Evolutionary conservation across 2,113 vertebrate species (phyloP).

Genomic region (Megaceryle torquata): DNA sequence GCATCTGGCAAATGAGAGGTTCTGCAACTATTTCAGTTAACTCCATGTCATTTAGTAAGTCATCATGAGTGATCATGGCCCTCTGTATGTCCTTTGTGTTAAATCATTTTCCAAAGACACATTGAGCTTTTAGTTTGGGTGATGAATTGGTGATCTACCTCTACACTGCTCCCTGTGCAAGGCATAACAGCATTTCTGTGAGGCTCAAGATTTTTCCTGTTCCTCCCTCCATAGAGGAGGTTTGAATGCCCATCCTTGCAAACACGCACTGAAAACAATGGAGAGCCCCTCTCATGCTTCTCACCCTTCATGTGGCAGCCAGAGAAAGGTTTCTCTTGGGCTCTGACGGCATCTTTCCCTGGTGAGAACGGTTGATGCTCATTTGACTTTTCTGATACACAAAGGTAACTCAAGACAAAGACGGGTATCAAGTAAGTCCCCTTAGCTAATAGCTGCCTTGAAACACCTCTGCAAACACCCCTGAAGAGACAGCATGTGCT

Average conservation of each 20-base stretch:
- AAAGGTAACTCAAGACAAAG: background rate
- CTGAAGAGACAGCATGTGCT: background rate
- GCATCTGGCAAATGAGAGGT: background rate
- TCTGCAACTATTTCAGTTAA: background rate
- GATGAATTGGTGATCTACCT: background rate
- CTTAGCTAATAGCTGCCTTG: background rate
- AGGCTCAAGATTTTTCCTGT: background rate
- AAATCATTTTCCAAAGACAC: background rate
- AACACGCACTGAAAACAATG: accelerated
- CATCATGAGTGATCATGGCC: background rate
- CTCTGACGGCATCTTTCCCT: background rate
- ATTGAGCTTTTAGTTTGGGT: background rate
- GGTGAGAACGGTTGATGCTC: accelerated
- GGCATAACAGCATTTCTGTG: background rate
- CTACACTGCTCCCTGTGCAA: background rate
- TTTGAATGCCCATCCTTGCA: background rate
- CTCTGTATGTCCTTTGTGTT: background rate
- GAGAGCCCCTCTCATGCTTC: background rate
- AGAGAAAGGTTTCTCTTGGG: background rate
- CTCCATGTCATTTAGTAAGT: background rate
- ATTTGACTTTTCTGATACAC: background rate
- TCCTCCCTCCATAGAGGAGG: accelerated
- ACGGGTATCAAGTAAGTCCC: background rate
- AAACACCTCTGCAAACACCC: background rate
- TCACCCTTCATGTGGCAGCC: background rate